Conservation (phyloP, 2,888 invertebrate species). For the Cantharis rustica region DNA sequence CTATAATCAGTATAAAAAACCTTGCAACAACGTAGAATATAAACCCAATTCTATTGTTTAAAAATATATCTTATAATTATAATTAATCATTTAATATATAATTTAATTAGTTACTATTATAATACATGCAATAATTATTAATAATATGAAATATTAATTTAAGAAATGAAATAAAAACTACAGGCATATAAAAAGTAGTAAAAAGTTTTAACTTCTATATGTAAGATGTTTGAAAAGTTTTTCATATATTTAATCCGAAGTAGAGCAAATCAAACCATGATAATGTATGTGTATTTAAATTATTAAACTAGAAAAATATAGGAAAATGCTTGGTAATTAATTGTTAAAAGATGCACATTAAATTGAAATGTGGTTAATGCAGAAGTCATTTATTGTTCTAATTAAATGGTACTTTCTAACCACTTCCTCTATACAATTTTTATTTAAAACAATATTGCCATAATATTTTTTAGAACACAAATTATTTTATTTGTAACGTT, state of each 20-base stretch:
- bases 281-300: neutral
- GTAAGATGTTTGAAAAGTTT: neutral
- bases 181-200: neutral
- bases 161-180: neutral
- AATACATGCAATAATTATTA: neutral
- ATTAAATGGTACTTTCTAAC: constrained; percentile 7
- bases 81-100: neutral
- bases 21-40: neutral
- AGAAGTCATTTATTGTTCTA: neutral
- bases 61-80: neutral
- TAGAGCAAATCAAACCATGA: neutral
- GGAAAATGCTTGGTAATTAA: constrained; percentile 8
- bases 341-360: constrained; percentile 5
- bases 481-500: neutral
- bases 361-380: constrained; percentile 1
- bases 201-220: neutral
- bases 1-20: neutral
- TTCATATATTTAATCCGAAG: neutral
- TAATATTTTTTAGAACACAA: neutral
- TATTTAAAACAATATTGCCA: neutral
- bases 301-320: constrained; percentile 4
- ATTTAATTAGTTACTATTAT: neutral
- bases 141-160: neutral
- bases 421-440: neutral
- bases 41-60: neutral